Evolutionary conservation across 2,113 vertebrate species (phyloP), one percentile per base, ranked within the genome.

Genomic region (Perccottus glenii): DNA sequence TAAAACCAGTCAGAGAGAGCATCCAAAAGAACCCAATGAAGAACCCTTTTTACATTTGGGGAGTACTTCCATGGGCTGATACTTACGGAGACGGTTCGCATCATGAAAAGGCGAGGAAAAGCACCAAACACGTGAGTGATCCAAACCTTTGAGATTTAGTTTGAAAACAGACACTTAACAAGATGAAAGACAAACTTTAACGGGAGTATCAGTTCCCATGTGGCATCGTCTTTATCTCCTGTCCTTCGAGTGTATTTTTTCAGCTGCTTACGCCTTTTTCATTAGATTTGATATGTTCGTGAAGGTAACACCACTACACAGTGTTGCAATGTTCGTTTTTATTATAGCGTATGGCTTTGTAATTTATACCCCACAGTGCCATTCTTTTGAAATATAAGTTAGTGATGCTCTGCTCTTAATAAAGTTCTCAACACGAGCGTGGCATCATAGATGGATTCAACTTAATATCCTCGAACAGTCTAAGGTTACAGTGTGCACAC

Each of bases 61-160:
- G 45, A 27, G 53, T 7, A 57, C 36, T 47, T 44, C 42, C 50
- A 68, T 67, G 6, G 67, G 12, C 52, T 5, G 19, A n/a, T 27
- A 32, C 46, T 33, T 12, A 19, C 32, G 38, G 15, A 50, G 48
- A 9, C 53, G 9, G 58, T 15, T 6, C 69, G n/a, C 73, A 73
- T 5, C 61, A 87, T 86, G 85, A 62, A 45, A 64, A 63, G 67
- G 47, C 79, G 79, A 75, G 78, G 72, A 12, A 76, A 73, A 82
- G 77, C 67, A 0, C 8, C 64, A 57, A 60, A 73, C 60, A 85
- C 73, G 90, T 91, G 60, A 88, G 89, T 86, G 27, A 46, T 56
- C 49, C 14, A 36, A 42, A 58, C n/a, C 27, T 52, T 19, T 58
- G 5, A 27, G 19, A 11, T 27, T 35, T 57, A 64, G 44, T 1